Base-by-base conservation (phyloP, 2,888 invertebrate genomes). In the Arctia plantaginis region DNA sequence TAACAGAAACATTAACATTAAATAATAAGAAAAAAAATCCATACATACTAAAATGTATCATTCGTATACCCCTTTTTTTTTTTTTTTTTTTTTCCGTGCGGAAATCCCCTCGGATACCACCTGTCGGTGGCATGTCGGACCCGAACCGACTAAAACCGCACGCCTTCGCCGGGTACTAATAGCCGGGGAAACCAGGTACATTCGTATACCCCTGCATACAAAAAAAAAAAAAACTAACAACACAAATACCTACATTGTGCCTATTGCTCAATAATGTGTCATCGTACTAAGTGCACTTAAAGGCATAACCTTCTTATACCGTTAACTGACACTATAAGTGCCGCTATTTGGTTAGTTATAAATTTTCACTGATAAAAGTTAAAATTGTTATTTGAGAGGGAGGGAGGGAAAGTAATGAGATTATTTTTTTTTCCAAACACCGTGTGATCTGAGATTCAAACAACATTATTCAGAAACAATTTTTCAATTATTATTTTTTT, bases 191-290 rank as follows among this genome's bases (percentile, higher is more conserved):
- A n/a, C n/a, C n/a, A n/a, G n/a, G n/a, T n/a, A n/a, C n/a, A n/a
- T n/a, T n/a, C n/a, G n/a, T 35, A 51, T 71, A 13, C 39, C 10
- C 20, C 13, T 65, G 12, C n/a, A 15, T 27, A n/a, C 35, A n/a
- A 6, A 7, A 44, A 18, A 27, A 51, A 30, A 10, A 10, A 3
- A 4, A 47, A 35, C 23, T 30, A 66, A 51, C 65, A 74, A n/a
- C 27, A 30, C 41, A 59, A n/a, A 47, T 47, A 35, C 6, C n/a
- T 35, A 35, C 6, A 71, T 72, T 75, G 70, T 82, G 78, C 76
- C 74, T 74, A 74, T 75, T 77, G 51, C 85, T 80, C 75, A 71
- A 81, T 80, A 75, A 74, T 84, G 83, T 79, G 81, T 77, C 79
- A 77, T 81, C 77, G 70, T 70, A 27, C 51, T 66, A 76, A 82